Conservation (phyloP, 2,797 vertebrate genomes). For the Hephaestus fuliginosus region DNA sequence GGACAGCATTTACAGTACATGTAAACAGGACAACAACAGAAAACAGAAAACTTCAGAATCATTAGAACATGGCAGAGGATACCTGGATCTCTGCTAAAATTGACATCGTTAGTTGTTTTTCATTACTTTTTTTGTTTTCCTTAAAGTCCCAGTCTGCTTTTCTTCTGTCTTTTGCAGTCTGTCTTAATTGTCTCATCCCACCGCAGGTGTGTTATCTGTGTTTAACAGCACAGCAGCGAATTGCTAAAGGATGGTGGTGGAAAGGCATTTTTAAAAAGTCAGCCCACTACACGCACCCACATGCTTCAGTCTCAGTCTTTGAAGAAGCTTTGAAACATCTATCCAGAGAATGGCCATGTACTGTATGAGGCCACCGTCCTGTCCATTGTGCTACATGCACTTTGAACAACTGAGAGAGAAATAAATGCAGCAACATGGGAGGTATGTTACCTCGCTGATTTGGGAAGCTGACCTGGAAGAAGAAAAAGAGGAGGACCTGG, state of each 20-base stretch:
- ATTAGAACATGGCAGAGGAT: slow-evolving; percentile 51
- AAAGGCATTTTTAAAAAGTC: slow-evolving; percentile 35
- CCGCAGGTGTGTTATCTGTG: slow-evolving; percentile 18
- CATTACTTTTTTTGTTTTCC: slow-evolving; percentile 44
- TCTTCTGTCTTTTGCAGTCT: slow-evolving; percentile 22
- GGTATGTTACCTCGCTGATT: slow-evolving; percentile 57
- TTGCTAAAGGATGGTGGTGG: slow-evolving; percentile 13
- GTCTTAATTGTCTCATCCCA: slow-evolving; percentile 18
- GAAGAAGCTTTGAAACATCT: slow-evolving; percentile 35
- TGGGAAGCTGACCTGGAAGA: slow-evolving; percentile 45
- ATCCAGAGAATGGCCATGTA: slow-evolving; percentile 11
- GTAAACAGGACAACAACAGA: slow-evolving; percentile 65
- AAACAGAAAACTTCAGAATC: slow-evolving; percentile 54
- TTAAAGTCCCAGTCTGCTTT: slow-evolving; percentile 49
- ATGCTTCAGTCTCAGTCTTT: slow-evolving; percentile 42
- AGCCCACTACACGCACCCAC: slow-evolving; percentile 29
- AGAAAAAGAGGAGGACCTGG: slow-evolving; percentile 2
- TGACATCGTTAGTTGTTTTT: slow-evolving; percentile 78
- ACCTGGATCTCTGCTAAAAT: slow-evolving; percentile 65
- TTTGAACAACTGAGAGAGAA: slow-evolving; percentile 30
- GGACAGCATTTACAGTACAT: slow-evolving; percentile 70
- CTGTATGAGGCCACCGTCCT: slow-evolving; percentile 1
- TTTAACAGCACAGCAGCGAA: slow-evolving; percentile 38
- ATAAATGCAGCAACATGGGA: slow-evolving; percentile 64
- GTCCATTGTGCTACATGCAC: slow-evolving; percentile 27